Conservation (phyloP, 2,113 vertebrate genomes). For the Dascyllus trimaculatus region DNA sequence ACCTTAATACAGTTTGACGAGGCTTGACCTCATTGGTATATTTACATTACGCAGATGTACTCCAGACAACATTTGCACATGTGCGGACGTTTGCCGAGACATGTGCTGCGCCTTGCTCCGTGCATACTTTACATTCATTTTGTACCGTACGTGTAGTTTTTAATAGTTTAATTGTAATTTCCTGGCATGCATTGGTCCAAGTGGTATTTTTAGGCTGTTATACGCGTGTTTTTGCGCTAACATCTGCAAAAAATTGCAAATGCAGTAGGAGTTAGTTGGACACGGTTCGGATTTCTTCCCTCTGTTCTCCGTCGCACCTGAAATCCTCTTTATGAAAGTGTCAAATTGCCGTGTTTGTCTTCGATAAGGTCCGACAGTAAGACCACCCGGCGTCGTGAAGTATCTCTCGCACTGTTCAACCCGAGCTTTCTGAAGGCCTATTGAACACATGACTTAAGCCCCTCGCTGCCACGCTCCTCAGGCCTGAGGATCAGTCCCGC, state of each 20-base stretch:
- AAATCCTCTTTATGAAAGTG: slow-evolving; percentile 44
- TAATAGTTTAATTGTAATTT: background rate
- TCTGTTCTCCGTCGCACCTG: slow-evolving; percentile 8
- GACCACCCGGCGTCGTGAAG: slow-evolving; percentile 64
- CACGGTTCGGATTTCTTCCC: slow-evolving; percentile 17
- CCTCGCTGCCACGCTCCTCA: slow-evolving; percentile 35
- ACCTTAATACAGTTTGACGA: slow-evolving; percentile 72
- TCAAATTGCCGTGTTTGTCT: slow-evolving; percentile 56
- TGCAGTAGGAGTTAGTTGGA: background rate
- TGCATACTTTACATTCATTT: background rate
- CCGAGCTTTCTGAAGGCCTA: slow-evolving; percentile 20
- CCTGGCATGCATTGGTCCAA: background rate
- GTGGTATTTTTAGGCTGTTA: slow-evolving; percentile 7
- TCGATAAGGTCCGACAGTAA: slow-evolving; percentile 60
- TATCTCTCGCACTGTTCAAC: slow-evolving; percentile 1
- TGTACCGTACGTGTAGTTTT: background rate
- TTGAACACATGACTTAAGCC: slow-evolving; percentile 24
- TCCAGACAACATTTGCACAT: slow-evolving; percentile 62
- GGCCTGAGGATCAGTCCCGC: slow-evolving; percentile 29
- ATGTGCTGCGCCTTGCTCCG: slow-evolving; percentile 1
- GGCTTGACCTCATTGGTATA: slow-evolving; percentile 68
- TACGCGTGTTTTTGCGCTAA: slow-evolving; percentile 3
- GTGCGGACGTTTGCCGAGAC: slow-evolving; percentile 38
- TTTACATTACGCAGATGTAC: slow-evolving; percentile 71
- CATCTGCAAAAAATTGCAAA: slow-evolving; percentile 9